Base-by-base conservation (phyloP, 2,888 invertebrate genomes). In the Amblyteles armatorius region DNA sequence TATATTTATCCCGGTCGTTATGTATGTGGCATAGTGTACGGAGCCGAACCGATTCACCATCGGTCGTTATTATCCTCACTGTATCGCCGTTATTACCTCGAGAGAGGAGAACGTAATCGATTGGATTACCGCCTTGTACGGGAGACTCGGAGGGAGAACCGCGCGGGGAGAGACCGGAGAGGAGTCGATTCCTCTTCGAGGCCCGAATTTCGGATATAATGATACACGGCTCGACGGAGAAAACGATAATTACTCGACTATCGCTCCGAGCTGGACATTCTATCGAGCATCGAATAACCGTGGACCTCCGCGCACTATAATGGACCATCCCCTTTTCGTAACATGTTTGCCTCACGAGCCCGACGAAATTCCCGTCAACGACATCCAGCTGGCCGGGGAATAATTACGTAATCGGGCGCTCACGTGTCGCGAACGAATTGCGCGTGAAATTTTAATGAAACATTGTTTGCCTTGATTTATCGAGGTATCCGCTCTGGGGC, bases 71-170 rank as follows among this genome's bases (percentile, higher is more conserved):
- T 69, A 69, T 69, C 65, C 13, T 63, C 48, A 50, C 50, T 33
- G 86, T 79, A 85, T 88, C 86, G 84, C 82, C 74, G 78, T 83
- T 83, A 84, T 87, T 83, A 86, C 80, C 84, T 81, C 84, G 73
- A 68, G 82, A 82, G 52, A 79, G 76, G 65, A 82, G 81, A 86
- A 87, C 71, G 52, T 67, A 73, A 71, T 86, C 86, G 86, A 86
- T 88, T 79, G 87, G 85, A 88, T 88, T 87, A 86, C 36, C 65
- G 65, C 33, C 57, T 57, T 33, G 36, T 36, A 63, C 26, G 48
- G 26, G 29, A 36, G 33, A 13, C 11, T 74, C 11, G 26, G 11
- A 22, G 26, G 26, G 11, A 4, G 57, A 57, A 26, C 22, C 2
- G 13, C 13, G 2, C 13, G 4, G 55, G 55, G 55, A 19, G 55